Percentiles rank a stretch among this genome's conserved stretches.
These are phyloP conservation scores for Zapornia atra DNA, from an alignment of 2,113 vertebrate species.

Conservation along the genomic window DNA sequence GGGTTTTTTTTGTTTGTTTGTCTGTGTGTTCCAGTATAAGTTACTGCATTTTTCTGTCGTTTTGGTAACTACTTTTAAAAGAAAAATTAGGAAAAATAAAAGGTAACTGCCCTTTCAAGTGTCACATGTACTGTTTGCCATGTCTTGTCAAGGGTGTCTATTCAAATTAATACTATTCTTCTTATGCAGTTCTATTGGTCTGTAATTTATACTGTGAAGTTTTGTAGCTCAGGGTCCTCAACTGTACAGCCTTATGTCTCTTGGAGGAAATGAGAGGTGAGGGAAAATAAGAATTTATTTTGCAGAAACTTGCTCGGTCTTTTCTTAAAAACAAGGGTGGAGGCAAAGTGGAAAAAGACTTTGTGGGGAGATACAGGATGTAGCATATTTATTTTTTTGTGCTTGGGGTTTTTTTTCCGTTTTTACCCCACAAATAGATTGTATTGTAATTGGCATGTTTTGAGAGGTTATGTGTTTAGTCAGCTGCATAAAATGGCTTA, in stretches of 20 bases:
- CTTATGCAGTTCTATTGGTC: neutral
- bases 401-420: neutral
- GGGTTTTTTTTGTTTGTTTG: neutral
- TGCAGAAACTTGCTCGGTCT: neutral
- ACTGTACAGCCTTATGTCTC: neutral
- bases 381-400: neutral
- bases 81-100: neutral
- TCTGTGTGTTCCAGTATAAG: neutral
- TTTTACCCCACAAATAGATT: neutral
- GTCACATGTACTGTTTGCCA: accelerated
- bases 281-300: neutral
- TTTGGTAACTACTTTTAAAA: neutral
- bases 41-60: neutral
- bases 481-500: neutral
- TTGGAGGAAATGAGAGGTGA: neutral
- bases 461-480: neutral
- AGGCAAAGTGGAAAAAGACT: neutral
- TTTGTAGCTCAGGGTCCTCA: neutral
- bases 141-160: neutral
- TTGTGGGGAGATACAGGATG: neutral
- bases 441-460: neutral
- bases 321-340: neutral
- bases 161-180: neutral
- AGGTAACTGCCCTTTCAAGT: neutral
- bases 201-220: neutral